Evolutionary conservation across 1,140 invertebrate genomes (phyloP), one percentile per base, ranked within the genome.

Genomic region (Drosophila lacertosa): DNA sequence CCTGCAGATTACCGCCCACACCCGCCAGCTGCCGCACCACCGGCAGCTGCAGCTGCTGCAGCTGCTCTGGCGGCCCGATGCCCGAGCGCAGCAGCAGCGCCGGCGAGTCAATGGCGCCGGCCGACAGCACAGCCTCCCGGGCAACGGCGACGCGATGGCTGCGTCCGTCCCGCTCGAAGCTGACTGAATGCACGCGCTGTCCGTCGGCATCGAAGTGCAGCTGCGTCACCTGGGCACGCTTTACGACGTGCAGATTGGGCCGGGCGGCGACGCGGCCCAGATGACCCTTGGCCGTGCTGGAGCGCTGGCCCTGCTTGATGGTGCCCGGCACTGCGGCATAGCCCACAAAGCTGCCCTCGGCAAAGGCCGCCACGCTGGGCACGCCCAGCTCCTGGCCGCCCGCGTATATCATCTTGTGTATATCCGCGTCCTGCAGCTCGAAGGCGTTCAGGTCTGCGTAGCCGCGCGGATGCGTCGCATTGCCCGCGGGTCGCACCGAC

Each of bases 211-310:
- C 92, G n/a, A 95, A 82, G 4, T 94, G 92, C 0, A 94, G 73
- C 63, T 92, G 93, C n/a, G 92, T 93, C 0, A 93, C 95, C 57
- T 92, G 89, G 0, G 94, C 92, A 51, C 93, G 93, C 57, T 94
- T 95, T 7, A 95, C 84, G 3, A 97, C 92, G 54, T 94, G 93
- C 1, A 97, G 82, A 92, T 97, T 98, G 5, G 92, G 83, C 18
- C 94, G 92, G 0, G 24, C 72, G 9, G 93, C 11, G 0, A 90
- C 72, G 1, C 44, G 40, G 0, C 62, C 65, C 48, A 91, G 35
- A 47, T 89, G 72, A 0, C 57, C 70, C 13, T 84, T 90, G 0
- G 81, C 93, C 1, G 92, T 91, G 76, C 94, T 95, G 74, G 93
- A 93, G 37, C 95, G 91, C 58, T 93, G 93, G 2, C 95, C 95